Evolutionary conservation across 1,140 invertebrate species (phyloP), one percentile per base, ranked within the genome.

Genomic region (Stegodyphus mimosarum): DNA sequence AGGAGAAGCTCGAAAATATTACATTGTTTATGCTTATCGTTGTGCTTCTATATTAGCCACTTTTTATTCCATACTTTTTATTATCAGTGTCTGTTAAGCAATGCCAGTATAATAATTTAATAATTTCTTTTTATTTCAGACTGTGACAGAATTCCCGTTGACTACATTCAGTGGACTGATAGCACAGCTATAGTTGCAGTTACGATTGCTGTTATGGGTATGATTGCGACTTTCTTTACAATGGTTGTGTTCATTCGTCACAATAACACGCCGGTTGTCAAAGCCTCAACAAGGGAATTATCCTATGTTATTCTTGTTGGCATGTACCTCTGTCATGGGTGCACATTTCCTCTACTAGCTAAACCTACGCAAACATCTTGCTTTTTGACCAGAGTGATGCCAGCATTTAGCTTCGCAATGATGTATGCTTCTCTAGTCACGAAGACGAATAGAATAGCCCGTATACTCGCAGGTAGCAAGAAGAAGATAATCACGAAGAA

Each of bases 381-480:
- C 90, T 92, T 93, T 15, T 87, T 95, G 7, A 84, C 72, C 9
- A 91, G 95, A 64, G 91, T 94, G 60, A 90, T 95, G 86, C 95
- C 95, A 0, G 95, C 95, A 6, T 91, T 96, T 64, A 94, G 94
- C 64, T 96, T 97, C 88, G 93, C 95, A 0, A 94, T 96, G 90
- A 95, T 96, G 86, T 97, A 96, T 89, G 94, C 94, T 0, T 94
- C 95, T 6, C 90, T 97, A 13, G 92, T 96, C 5, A 96, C 95
- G 5, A 96, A 96, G 92, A 97, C 95, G 0, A 96, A 97, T 90
- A 91, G 95, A 73, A 97, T 97, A 60, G 95, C 95, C 0, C 90
- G 95, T 17, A 96, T 96, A 87, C 91, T 97, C 55, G 95, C 95
- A 11, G 95, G 95, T 2, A 95, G 94, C 71, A 96, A 96, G 89